phyloP scores from a whole-genome alignment of 2,888 invertebrate species.

The Xestia ashworthii region DNA sequence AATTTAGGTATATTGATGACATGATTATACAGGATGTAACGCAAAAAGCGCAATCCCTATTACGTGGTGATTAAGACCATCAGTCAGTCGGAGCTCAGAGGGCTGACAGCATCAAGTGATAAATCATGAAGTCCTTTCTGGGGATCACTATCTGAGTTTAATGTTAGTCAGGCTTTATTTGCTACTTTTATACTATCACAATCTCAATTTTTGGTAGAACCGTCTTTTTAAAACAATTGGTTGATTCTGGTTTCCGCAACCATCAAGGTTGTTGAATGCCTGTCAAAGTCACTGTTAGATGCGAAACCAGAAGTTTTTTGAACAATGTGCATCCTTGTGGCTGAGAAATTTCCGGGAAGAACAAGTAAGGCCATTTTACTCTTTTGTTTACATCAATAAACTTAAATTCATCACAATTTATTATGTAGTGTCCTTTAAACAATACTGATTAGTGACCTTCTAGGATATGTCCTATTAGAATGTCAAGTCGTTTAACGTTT shows the following conservation, averaged over 20 bases:
- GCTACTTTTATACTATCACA: neutral
- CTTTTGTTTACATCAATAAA: slow-evolving; percentile 40
- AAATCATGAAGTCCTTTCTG: too few relatives aligned
- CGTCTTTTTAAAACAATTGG: neutral
- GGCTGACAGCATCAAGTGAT: neutral
- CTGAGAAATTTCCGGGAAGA: slow-evolving; percentile 22
- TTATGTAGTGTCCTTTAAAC: neutral
- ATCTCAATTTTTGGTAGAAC: neutral
- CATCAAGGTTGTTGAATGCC: slow-evolving; percentile 14
- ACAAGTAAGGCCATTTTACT: neutral
- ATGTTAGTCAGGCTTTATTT: neutral
- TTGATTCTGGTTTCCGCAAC: slow-evolving; percentile 9
- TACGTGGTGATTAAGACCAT: neutral
- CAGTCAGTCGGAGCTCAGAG: neutral
- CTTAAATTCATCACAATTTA: slow-evolving; percentile 16
- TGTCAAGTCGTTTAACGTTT: neutral
- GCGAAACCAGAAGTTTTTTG: slow-evolving; percentile 28
- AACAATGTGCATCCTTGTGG: slow-evolving; percentile 36
- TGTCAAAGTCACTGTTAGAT: neutral
- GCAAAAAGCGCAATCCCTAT: neutral
- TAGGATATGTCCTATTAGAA: neutral
- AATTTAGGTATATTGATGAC: neutral
- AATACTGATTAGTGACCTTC: slow-evolving; percentile 25
- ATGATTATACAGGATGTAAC: too few relatives aligned
- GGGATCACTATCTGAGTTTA: neutral